phyloP scores from a whole-genome alignment of 2,888 invertebrate species.

The Sphecodes monilicornis region DNA sequence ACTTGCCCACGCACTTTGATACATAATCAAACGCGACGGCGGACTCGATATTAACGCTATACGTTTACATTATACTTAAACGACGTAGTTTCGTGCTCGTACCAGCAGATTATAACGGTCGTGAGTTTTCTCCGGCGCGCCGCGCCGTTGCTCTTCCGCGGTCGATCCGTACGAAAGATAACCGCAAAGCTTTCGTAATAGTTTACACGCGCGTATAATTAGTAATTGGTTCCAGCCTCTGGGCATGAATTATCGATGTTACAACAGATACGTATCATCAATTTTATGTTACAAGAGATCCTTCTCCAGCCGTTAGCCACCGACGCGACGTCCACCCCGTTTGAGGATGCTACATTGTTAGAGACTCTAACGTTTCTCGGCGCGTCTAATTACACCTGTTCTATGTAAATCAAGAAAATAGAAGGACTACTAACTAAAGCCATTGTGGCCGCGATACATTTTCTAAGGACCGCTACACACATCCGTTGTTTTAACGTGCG shows the following conservation, averaged over 20 bases:
- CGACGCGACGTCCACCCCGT: background rate
- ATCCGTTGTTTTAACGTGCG: too few relatives aligned
- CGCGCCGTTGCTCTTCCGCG: constrained; percentile 36
- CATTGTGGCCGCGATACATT: too few relatives aligned
- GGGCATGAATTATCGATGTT: constrained; percentile 58
- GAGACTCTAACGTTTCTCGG: background rate
- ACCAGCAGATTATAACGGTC: constrained; percentile 51
- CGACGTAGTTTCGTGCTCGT: constrained; percentile 61
- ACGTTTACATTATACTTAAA: constrained; percentile 59
- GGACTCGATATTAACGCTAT: constrained; percentile 42
- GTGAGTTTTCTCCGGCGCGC: constrained; percentile 31
- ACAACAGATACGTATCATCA: constrained; percentile 39
- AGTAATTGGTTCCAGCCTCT: constrained; percentile 55
- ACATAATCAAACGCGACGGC: constrained; percentile 35
- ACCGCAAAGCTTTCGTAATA: constrained; percentile 54
- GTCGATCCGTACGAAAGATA: constrained; percentile 54
- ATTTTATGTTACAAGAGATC: constrained; percentile 21
- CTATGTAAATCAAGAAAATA: background rate
- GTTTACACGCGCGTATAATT: constrained; percentile 65
- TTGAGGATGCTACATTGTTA: constrained; percentile 1
- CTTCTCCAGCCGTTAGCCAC: background rate
- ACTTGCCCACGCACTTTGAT: constrained; percentile 22
- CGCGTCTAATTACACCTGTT: background rate
- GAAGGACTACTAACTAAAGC: background rate
- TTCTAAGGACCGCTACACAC: too few relatives aligned